phyloP scores from a whole-genome alignment of 2,888 invertebrate species.

The Drosophila rellima region DNA sequence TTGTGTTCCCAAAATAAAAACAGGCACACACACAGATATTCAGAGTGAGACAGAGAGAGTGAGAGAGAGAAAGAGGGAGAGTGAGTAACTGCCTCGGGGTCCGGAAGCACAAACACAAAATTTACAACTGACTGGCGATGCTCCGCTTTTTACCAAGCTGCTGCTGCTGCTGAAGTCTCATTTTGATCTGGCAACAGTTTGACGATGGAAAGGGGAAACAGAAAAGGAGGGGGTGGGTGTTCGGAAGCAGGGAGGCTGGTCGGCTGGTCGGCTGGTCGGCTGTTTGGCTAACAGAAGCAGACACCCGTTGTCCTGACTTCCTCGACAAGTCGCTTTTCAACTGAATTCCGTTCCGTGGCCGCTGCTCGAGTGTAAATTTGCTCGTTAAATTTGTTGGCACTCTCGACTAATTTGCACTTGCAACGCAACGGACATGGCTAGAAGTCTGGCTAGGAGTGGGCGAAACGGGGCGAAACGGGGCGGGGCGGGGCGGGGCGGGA shows the following conservation, averaged over 20 bases:
- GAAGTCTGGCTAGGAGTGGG: conserved; percentile 1
- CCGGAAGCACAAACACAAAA: conserved; percentile 62
- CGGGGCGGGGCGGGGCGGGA: neutral
- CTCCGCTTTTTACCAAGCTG: conserved; percentile 36
- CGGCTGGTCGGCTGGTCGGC: neutral
- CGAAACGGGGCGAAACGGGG: neutral
- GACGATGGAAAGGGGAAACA: neutral
- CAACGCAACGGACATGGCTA: conserved; percentile 62
- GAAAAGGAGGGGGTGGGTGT: neutral
- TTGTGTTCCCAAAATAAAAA: conserved; percentile 75
- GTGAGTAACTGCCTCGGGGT: conserved; percentile 28
- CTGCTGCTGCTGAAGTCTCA: conserved; percentile 41
- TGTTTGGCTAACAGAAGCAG: conserved; percentile 6
- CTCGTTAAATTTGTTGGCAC: conserved; percentile 82
- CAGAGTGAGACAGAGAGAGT: conserved; percentile 8
- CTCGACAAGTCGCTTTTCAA: conserved; percentile 38
- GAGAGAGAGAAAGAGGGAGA: neutral
- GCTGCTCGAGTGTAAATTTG: conserved; percentile 78
- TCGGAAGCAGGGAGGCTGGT: neutral
- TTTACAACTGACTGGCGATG: conserved; percentile 61
- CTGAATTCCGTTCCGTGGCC: conserved; percentile 57
- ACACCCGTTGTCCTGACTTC: conserved; percentile 6
- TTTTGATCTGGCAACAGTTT: conserved; percentile 55
- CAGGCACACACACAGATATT: conserved; percentile 42
- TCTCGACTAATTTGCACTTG: conserved; percentile 82